These are phyloP conservation scores for Ciconia stormi DNA, from an alignment of 2,113 vertebrate genomes.

Conservation along the genomic window DNA sequence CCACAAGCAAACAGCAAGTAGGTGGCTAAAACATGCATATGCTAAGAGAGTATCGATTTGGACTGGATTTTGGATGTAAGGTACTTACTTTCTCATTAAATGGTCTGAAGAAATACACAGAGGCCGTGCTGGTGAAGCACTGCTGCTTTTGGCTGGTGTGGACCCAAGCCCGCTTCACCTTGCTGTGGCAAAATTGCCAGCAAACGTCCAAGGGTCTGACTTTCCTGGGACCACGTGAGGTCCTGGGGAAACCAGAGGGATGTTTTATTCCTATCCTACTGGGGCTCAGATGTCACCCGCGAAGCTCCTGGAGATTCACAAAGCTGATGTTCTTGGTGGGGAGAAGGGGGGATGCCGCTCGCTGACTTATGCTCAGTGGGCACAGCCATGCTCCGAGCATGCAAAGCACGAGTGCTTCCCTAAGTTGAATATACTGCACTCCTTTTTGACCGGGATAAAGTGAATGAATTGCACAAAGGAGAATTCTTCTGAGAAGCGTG, in stretches of 20 bases:
- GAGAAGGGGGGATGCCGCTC: background rate
- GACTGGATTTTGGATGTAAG: background rate
- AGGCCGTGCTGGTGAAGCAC: fast-evolving
- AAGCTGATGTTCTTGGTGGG: background rate
- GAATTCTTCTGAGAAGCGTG: constrained; percentile 36
- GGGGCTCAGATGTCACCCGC: background rate
- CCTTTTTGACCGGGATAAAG: constrained; percentile 44
- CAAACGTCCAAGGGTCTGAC: background rate
- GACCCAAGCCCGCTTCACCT: background rate
- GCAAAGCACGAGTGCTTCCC: background rate
- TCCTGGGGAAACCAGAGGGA: background rate
- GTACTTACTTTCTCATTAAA: background rate
- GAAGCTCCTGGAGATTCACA: background rate
- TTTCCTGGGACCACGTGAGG: fast-evolving
- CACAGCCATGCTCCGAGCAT: background rate
- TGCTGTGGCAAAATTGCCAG: background rate
- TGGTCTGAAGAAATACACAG: background rate
- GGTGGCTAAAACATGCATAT: background rate
- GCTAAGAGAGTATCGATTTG: background rate
- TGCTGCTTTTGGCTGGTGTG: background rate
- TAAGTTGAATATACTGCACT: background rate
- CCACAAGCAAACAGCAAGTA: fast-evolving
- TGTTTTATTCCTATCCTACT: background rate
- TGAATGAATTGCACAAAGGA: constrained; percentile 54
- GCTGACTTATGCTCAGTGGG: background rate